Base-by-base conservation (phyloP, 1,140 invertebrate species). In the Drosophila neocordata region DNA sequence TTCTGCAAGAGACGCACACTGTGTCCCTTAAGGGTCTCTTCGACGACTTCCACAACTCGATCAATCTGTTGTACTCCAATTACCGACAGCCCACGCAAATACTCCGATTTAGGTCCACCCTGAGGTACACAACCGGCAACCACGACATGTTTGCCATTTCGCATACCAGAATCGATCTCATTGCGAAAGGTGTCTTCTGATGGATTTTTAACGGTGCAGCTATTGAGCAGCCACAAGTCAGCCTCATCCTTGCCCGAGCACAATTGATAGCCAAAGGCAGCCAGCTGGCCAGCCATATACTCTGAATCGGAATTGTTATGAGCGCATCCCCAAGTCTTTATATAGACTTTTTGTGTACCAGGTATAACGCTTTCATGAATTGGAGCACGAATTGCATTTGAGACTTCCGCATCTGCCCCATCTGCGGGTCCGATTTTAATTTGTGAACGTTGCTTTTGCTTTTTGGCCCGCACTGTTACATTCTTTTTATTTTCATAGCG, bases 11-110 rank as follows among this genome's bases (percentile, higher is more conserved):
- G 93, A 1, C 87, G 84, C 0, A 92, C 91, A 27, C 79, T 91
- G 48, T 92, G 94, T 92, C 97, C 98, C 94, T 98, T 99, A 0
- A 99, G 91, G 0, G 98, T 98, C 93, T 99, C 98, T 91, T 99
- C 98, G 0, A 99, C 98, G n/a, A 99, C 98, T 93, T 99, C 98
- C 0, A 99, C 96, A n/a, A 99, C 97, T 77, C 98, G 93, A 90
- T 99, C 98, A 76, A 99, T 99, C 92, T 99, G 98, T 82, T 99
- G 98, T 0, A 99, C 98, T 7, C 99, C 99, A 38, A 99, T 96
- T 0, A 99, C 94, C 88, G 98, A 91, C 0, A 99, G 92, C 0
- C 96, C 97, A 91, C 95, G 93, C 0, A 98, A 90, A 81, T 96
- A 97, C 1, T 92, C 92, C 0, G 95, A 93, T 56, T 95, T 95